Conservation (phyloP, 2,888 invertebrate species). For the Tachystola acroxantha region DNA sequence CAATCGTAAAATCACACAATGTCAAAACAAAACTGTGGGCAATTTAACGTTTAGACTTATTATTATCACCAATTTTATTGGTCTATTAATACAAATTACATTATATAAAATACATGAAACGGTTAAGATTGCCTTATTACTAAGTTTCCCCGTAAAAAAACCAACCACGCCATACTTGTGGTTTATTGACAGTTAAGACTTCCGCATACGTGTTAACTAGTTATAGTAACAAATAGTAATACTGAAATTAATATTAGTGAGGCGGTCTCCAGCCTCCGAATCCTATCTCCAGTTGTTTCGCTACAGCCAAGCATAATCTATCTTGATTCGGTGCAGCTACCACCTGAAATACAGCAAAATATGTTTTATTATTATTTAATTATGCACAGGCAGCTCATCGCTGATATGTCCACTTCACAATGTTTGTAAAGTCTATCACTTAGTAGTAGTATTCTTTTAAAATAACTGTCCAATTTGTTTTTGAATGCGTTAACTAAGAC, state of each 20-base stretch:
- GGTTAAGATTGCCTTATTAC: slow-evolving; percentile 12
- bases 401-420: too few species aligned
- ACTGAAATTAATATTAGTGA: slow-evolving; percentile 4
- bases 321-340: slow-evolving; percentile 88
- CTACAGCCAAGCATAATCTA: slow-evolving; percentile 87
- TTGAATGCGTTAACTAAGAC: too few species aligned
- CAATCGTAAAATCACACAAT: too few species aligned
- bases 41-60: not conserved
- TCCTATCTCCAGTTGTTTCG: slow-evolving; percentile 84
- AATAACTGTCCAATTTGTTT: too few species aligned
- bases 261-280: slow-evolving; percentile 91
- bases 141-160: slow-evolving; percentile 28
- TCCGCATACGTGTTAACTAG: not conserved
- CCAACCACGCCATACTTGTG: slow-evolving; percentile 48
- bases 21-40: not conserved
- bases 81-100: slow-evolving; percentile 21
- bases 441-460: too few species aligned
- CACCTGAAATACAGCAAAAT: slow-evolving; percentile 79
- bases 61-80: slow-evolving; percentile 21
- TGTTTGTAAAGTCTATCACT: too few species aligned
- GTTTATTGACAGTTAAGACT: slow-evolving; percentile 25
- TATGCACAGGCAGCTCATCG: too few species aligned
- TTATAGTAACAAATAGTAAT: not conserved
- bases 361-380: too few species aligned
- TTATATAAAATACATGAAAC: slow-evolving; percentile 26